Conservation (phyloP, 1,140 invertebrate species). For the Drosophila gunungcola region DNA sequence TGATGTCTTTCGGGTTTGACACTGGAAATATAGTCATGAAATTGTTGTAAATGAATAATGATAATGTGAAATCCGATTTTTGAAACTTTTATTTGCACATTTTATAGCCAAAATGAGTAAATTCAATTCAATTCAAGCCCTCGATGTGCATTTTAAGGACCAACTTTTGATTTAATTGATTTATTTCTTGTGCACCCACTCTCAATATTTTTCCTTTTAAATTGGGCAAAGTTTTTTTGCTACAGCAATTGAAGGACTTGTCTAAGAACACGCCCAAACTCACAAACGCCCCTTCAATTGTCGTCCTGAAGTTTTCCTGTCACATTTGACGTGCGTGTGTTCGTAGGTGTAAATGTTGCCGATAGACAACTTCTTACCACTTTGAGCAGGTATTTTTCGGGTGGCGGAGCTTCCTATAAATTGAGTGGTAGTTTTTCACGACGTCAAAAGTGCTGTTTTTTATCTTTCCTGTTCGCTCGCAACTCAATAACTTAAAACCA, state of each 20-base stretch:
- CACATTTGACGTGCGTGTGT: slow-evolving; percentile 44
- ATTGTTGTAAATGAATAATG: neutral
- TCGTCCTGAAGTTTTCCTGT: slow-evolving; percentile 65
- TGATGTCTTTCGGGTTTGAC: slow-evolving; percentile 36
- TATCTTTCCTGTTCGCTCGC: slow-evolving; percentile 15
- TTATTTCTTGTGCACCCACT: neutral
- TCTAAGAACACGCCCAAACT: slow-evolving; percentile 39
- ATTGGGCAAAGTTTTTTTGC: slow-evolving; percentile 61
- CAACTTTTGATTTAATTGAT: neutral
- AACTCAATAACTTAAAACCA: neutral
- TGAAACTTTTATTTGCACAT: too few relatives aligned
- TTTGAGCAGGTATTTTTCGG: slow-evolving; percentile 30
- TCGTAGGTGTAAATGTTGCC: slow-evolving; percentile 16
- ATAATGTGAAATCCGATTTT: neutral
- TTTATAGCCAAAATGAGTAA: too few relatives aligned
- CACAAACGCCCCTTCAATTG: slow-evolving; percentile 63
- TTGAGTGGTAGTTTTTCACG: slow-evolving; percentile 31
- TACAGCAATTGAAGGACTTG: slow-evolving; percentile 60
- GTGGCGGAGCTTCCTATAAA: slow-evolving; percentile 16
- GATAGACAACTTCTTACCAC: slow-evolving; percentile 38
- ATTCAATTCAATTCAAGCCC: too few relatives aligned
- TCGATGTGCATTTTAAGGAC: too few relatives aligned
- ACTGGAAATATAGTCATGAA: neutral
- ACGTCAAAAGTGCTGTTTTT: slow-evolving; percentile 14
- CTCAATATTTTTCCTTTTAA: slow-evolving; percentile 47